Evolutionary conservation across 2,113 vertebrate species (phyloP).

Genomic region (Gila orcuttii): DNA sequence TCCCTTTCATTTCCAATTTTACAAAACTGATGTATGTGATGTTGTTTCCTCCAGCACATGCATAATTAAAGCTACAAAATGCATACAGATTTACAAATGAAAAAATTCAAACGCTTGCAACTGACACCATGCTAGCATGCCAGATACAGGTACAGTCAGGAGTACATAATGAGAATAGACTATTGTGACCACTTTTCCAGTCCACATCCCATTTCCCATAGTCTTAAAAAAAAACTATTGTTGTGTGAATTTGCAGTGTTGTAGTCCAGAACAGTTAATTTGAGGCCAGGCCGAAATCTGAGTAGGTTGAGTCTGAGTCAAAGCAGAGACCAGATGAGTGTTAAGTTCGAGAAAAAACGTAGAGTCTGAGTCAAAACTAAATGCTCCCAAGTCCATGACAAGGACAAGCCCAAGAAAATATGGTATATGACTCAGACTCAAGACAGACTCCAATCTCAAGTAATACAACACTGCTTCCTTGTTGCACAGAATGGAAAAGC

Average conservation of each 20-base stretch:
- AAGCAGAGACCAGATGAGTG: background rate
- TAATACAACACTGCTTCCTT: too few relatives aligned
- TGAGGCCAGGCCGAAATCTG: background rate
- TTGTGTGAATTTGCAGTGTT: background rate
- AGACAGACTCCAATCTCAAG: background rate
- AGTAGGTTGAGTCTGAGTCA: background rate
- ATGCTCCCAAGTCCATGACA: background rate
- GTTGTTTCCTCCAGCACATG: slow-evolving; percentile 16
- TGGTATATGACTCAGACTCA: background rate
- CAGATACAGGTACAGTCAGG: background rate
- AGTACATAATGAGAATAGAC: background rate
- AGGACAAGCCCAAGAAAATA: background rate
- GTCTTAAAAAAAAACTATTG: slow-evolving; percentile 28
- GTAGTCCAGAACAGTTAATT: background rate
- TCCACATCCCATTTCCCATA: background rate
- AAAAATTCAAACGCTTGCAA: background rate
- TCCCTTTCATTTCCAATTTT: slow-evolving; percentile 31
- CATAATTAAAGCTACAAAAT: slow-evolving; percentile 30
- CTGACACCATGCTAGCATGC: background rate
- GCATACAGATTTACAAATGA: background rate
- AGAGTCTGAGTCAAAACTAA: background rate
- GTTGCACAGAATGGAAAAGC: too few relatives aligned
- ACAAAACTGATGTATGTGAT: slow-evolving; percentile 22
- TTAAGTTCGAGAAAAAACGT: background rate
- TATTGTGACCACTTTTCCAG: background rate